Conservation (phyloP, 2,797 vertebrate species). For the Pseudochromis fuscus region DNA sequence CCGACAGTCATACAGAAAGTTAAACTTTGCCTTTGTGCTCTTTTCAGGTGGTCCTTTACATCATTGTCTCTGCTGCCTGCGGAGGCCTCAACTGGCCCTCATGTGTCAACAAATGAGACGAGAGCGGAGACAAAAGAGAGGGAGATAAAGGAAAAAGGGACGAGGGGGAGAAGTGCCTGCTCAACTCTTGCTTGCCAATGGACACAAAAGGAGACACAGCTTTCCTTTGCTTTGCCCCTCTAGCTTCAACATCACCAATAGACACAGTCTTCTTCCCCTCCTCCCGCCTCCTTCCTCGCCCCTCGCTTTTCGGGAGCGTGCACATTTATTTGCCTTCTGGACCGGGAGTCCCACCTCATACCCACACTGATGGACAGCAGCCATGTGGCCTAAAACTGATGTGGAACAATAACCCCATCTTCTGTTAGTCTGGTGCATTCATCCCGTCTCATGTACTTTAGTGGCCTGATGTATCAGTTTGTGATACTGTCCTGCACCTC, state of each 20-base stretch:
- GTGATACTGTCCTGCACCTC: slow-evolving; percentile 55
- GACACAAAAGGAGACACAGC: slow-evolving; percentile 67
- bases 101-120: slow-evolving; percentile 88
- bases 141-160: slow-evolving; percentile 33
- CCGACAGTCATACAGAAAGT: not conserved
- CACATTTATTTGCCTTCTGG: slow-evolving; percentile 76
- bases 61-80: slow-evolving; percentile 92
- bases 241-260: slow-evolving; percentile 42
- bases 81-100: slow-evolving; percentile 92
- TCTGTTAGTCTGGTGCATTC: slow-evolving; percentile 47
- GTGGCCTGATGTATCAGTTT: slow-evolving; percentile 64
- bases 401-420: slow-evolving; percentile 64
- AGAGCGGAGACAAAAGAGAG: not conserved
- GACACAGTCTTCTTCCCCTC: slow-evolving; percentile 43
- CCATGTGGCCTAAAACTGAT: slow-evolving; percentile 62
- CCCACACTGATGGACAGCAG: slow-evolving; percentile 62
- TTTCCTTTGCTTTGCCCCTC: slow-evolving; percentile 51
- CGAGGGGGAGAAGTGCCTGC: slow-evolving; percentile 46
- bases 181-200: slow-evolving; percentile 51
- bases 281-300: slow-evolving; percentile 30
- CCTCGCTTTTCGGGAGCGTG: slow-evolving; percentile 42
- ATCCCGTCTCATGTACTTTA: slow-evolving; percentile 55
- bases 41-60: slow-evolving; percentile 91
- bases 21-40: slow-evolving; percentile 34
- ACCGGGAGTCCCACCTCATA: slow-evolving; percentile 63